Conservation (phyloP, 2,888 invertebrate genomes). For the Frankliniella fusca region DNA sequence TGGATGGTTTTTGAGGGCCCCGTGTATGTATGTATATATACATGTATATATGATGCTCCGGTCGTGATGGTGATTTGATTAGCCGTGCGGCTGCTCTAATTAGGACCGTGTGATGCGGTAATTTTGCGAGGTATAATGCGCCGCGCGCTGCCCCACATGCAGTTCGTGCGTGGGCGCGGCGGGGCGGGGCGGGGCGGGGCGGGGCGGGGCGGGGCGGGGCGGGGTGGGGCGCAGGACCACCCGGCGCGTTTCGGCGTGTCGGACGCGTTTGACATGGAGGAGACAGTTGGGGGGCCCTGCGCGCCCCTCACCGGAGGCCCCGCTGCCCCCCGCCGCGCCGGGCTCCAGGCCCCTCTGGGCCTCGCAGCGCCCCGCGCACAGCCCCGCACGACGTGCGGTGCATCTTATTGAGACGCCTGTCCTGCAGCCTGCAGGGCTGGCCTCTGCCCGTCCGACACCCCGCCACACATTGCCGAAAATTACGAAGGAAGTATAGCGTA, state of each 20-base stretch:
- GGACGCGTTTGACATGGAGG: conserved; percentile 23
- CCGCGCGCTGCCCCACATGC: neutral
- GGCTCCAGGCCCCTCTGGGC: neutral
- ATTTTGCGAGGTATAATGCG: conserved; percentile 1
- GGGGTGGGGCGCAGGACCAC: neutral
- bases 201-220: neutral
- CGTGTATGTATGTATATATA: too few species aligned
- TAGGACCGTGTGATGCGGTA: neutral
- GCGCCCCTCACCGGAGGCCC: neutral
- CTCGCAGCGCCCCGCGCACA: neutral
- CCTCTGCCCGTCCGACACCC: too few species aligned
- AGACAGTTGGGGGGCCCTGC: conserved; percentile 3
- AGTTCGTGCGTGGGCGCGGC: neutral
- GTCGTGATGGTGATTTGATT: too few species aligned
- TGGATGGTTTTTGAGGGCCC: neutral
- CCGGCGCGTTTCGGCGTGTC: conserved; percentile 20
- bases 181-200: neutral
- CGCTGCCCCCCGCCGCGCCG: neutral
- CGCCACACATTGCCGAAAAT: too few species aligned
- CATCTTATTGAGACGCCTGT: neutral
- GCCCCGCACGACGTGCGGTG: neutral
- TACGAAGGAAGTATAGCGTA: too few species aligned
- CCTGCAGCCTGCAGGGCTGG: too few species aligned
- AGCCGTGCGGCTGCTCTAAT: neutral
- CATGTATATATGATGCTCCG: too few species aligned